Percentiles rank a stretch among this genome's conserved stretches.
Conservation (phyloP, 2,888 invertebrate genomes). For the Drosophila pseudotalamancana region DNA sequence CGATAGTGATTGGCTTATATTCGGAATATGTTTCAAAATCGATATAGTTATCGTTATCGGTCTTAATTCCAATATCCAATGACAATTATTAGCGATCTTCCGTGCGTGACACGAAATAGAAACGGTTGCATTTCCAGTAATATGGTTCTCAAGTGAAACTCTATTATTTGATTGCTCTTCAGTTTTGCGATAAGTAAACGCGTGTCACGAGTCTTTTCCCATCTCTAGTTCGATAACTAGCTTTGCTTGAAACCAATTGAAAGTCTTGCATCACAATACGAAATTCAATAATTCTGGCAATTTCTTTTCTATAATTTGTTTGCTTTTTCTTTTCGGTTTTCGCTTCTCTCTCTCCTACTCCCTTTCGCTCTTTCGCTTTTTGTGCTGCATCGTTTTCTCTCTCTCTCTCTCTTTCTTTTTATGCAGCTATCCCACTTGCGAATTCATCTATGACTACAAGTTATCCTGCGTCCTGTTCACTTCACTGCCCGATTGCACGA, state of each 20-base stretch:
- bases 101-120: too few species aligned
- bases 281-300: constrained; percentile 11
- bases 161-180: too few species aligned
- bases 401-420: neutral
- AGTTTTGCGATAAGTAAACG: too few species aligned
- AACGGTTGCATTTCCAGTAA: too few species aligned
- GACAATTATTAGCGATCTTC: too few species aligned
- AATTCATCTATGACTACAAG: constrained; percentile 83
- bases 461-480: constrained; percentile 83
- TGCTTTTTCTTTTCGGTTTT: neutral
- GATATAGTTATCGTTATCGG: too few species aligned
- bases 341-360: neutral
- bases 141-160: too few species aligned
- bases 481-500: constrained; percentile 84
- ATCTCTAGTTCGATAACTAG: neutral
- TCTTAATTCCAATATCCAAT: neutral
- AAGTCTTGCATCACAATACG: neutral
- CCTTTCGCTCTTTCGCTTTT: neutral
- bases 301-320: neutral
- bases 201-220: constrained; percentile 1
- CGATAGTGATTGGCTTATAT: neutral
- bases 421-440: constrained; percentile 82
- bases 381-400: too few species aligned
- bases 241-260: neutral
- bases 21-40: too few species aligned